These are phyloP conservation scores for Cyclophora albipunctata DNA, from an alignment of 2,888 invertebrate species.

Conservation along the genomic window DNA sequence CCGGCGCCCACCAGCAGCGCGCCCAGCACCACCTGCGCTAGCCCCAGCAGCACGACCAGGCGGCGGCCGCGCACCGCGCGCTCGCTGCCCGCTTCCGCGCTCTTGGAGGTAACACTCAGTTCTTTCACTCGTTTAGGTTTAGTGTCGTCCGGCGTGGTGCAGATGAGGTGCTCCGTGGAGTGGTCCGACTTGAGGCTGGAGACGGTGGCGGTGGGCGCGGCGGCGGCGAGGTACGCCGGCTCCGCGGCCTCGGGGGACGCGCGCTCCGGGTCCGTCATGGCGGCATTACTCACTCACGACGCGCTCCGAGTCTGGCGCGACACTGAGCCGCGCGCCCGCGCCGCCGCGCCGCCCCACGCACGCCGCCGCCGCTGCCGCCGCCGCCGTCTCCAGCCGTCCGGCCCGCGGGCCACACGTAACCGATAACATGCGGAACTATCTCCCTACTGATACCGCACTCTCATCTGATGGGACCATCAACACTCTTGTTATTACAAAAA, in stretches of 20 bases:
- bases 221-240: constrained; percentile 33
- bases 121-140: constrained; percentile 38
- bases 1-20: constrained; percentile 78
- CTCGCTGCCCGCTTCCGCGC: constrained; percentile 56
- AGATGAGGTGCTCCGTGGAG: constrained; percentile 76
- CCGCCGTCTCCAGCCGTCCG: too few species aligned
- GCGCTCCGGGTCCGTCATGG: constrained; percentile 28
- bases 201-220: constrained; percentile 52
- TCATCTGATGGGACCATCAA: too few species aligned
- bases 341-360: not conserved
- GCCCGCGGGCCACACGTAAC: too few species aligned
- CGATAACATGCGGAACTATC: too few species aligned
- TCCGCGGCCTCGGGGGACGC: constrained; percentile 27
- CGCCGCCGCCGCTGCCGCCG: not conserved
- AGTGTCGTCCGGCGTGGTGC: constrained; percentile 65
- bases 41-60: constrained; percentile 71
- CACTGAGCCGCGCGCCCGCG: constrained; percentile 17
- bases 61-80: constrained; percentile 29
- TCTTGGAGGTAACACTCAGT: constrained; percentile 57
- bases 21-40: constrained; percentile 78
- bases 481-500: too few species aligned
- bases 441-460: too few species aligned
- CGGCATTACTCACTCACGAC: constrained; percentile 23
- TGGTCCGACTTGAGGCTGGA: constrained; percentile 69
- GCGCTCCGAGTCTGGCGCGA: constrained; percentile 8